Evolutionary conservation across 2,113 vertebrate genomes (phyloP).

Genomic region (Corapipo altera): DNA sequence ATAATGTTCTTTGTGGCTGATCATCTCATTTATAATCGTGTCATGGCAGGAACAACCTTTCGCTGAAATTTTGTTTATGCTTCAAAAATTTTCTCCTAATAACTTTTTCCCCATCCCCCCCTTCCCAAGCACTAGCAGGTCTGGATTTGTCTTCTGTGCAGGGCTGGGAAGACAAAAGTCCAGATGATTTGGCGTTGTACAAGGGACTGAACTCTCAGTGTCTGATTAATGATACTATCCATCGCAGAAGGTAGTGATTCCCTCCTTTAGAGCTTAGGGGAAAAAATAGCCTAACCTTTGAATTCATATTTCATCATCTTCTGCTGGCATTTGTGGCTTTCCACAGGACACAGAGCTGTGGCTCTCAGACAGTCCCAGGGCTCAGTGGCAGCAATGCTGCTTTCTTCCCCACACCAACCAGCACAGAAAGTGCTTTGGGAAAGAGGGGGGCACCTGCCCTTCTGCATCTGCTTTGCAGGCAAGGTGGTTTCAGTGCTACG

Average conservation of each 20-base stretch:
- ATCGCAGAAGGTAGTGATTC: constrained; percentile 28
- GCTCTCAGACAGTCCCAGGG: background rate
- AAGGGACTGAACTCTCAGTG: background rate
- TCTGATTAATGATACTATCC: constrained; percentile 55
- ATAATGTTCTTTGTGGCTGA: background rate
- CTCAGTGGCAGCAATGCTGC: background rate
- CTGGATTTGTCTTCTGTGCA: background rate
- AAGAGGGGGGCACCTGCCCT: background rate
- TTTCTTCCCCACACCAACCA: background rate
- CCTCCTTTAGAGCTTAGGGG: background rate
- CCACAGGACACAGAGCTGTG: background rate
- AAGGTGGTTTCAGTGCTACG: fast-evolving
- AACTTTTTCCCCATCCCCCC: background rate
- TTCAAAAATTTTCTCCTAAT: constrained; percentile 47
- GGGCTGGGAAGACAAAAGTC: constrained; percentile 18
- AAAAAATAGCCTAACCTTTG: constrained; percentile 36
- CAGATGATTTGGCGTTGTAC: background rate
- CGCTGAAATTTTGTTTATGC: constrained; percentile 51
- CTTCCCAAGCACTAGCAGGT: background rate
- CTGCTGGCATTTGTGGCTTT: constrained; percentile 4
- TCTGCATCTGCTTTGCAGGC: background rate
- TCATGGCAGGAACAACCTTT: constrained; percentile 31
- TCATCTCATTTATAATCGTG: constrained; percentile 42
- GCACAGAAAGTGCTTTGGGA: background rate
- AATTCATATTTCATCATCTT: constrained; percentile 22